These are phyloP conservation scores for Erythrolamprus reginae DNA, from an alignment of 2,113 vertebrate genomes.

Conservation along the genomic window DNA sequence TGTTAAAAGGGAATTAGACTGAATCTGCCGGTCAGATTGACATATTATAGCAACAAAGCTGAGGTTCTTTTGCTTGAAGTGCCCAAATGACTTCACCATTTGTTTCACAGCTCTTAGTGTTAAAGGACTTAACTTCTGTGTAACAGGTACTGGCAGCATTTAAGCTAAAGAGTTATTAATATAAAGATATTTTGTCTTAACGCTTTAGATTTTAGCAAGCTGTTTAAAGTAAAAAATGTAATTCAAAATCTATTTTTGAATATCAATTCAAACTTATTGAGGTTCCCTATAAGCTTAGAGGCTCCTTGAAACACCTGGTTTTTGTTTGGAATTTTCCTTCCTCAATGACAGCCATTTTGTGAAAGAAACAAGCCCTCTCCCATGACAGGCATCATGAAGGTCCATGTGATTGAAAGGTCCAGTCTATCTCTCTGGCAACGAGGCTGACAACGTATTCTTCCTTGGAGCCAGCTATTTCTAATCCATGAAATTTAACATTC, in stretches of 20 bases:
- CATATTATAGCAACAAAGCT: neutral
- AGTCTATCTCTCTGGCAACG: neutral
- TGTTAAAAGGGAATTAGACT: slow-evolving; percentile 34
- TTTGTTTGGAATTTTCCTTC: neutral
- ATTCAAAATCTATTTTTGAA: neutral
- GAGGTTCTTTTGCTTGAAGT: neutral
- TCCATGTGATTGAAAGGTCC: neutral
- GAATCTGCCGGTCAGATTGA: neutral
- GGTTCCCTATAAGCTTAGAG: neutral
- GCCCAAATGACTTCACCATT: neutral
- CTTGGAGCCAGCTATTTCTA: neutral
- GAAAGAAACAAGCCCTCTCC: neutral
- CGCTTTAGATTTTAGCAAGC: neutral
- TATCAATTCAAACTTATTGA: neutral
- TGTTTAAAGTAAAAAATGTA: neutral
- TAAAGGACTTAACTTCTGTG: neutral
- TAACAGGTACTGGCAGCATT: neutral
- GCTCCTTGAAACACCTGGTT: neutral
- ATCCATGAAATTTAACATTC: neutral
- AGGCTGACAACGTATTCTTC: neutral
- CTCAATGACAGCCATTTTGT: neutral
- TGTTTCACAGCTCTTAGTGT: neutral
- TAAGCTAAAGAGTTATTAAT: neutral
- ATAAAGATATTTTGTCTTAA: neutral
- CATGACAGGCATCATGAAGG: neutral